These are phyloP conservation scores for Neopelma chrysocephalum DNA, from an alignment of 2,797 vertebrate species.

Conservation along the genomic window DNA sequence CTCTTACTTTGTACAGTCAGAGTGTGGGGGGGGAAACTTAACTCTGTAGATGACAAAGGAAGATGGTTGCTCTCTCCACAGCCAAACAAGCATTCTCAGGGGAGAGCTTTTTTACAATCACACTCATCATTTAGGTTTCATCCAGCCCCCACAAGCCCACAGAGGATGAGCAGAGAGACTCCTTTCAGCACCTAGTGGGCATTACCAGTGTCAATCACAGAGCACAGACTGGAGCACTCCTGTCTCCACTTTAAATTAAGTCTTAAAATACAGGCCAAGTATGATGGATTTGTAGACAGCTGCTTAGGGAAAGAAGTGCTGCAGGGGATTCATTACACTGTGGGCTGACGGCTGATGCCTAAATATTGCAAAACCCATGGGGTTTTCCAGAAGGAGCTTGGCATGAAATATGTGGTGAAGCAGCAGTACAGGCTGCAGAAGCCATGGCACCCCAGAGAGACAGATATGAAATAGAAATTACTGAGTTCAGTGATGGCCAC, in stretches of 20 bases:
- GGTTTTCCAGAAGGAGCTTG: slow-evolving; percentile 2
- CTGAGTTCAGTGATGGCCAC: neutral
- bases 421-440: neutral
- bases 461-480: neutral
- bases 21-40: neutral
- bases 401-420: neutral
- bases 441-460: neutral
- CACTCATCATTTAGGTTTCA: neutral
- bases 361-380: neutral
- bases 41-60: neutral
- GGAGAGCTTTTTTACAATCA: neutral
- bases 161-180: neutral
- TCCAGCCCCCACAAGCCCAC: neutral
- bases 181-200: neutral
- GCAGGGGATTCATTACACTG: neutral
- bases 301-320: neutral
- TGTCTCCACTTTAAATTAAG: slow-evolving; percentile 10
- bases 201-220: neutral
- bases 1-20: neutral
- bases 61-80: neutral
- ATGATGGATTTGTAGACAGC: slow-evolving; percentile 1
- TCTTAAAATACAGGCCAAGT: slow-evolving; percentile 11
- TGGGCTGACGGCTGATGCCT: neutral
- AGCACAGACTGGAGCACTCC: neutral
- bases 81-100: neutral